Percentiles rank a stretch among this genome's conserved stretches.
Evolutionary conservation across 2,797 vertebrate genomes (phyloP).

Genomic region (Octomys mimax): DNA sequence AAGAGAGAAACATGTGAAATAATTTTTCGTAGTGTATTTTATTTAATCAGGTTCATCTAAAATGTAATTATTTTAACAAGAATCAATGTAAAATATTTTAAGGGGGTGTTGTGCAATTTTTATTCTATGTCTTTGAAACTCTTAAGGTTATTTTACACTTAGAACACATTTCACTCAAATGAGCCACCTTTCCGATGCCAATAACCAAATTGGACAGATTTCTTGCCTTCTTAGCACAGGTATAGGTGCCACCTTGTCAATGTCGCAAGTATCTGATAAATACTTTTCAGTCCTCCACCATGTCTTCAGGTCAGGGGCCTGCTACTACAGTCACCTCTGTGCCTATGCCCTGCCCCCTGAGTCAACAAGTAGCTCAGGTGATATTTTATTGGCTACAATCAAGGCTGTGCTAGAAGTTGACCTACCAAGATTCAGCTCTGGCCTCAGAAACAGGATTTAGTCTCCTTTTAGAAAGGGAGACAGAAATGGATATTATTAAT

Average conservation of each 20-base stretch:
- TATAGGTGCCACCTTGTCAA: not conserved
- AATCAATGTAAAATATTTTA: slow-evolving; percentile 28
- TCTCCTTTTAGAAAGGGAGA: not conserved
- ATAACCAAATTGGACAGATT: not conserved
- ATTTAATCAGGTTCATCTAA: not conserved
- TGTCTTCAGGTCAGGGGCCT: not conserved
- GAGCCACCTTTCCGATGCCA: not conserved
- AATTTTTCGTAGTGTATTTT: slow-evolving; percentile 39
- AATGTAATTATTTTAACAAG: not conserved
- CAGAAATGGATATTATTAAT: not conserved
- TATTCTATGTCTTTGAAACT: not conserved
- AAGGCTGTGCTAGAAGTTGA: not conserved
- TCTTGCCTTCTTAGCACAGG: not conserved
- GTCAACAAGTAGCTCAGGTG: not conserved
- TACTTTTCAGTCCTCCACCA: not conserved
- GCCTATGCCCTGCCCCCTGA: not conserved
- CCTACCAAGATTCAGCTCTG: not conserved
- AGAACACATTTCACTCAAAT: not conserved
- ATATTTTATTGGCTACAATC: not conserved
- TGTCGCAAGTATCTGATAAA: not conserved
- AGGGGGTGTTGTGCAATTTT: not conserved
- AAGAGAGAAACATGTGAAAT: not conserved
- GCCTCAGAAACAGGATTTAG: not conserved
- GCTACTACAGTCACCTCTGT: not conserved
- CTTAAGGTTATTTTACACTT: not conserved